Conservation (phyloP, 2,113 vertebrate species). For the Prolemur simus region DNA sequence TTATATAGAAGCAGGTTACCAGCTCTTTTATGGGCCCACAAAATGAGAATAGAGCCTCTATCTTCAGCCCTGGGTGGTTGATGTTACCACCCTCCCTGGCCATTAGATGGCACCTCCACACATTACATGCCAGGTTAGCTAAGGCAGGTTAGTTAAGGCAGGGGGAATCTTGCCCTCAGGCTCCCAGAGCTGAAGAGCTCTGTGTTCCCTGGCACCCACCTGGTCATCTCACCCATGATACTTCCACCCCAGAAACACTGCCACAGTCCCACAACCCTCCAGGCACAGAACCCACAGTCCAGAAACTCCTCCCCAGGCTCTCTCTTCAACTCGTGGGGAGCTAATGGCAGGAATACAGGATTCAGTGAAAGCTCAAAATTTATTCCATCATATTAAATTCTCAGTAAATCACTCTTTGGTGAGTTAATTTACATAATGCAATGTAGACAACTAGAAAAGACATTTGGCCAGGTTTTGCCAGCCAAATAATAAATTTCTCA, state of each 20-base stretch:
- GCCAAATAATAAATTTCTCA: neutral
- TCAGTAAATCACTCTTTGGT: neutral
- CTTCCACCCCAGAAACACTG: neutral
- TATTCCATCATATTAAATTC: neutral
- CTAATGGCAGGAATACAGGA: neutral
- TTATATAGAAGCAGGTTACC: neutral
- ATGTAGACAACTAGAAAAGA: neutral
- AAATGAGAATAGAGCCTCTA: neutral
- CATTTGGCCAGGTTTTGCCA: neutral
- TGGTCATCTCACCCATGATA: neutral
- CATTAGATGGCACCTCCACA: neutral
- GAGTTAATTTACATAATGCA: neutral
- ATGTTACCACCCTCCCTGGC: neutral
- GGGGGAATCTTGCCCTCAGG: neutral
- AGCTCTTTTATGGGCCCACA: neutral
- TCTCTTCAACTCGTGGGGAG: neutral
- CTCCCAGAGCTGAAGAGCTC: neutral
- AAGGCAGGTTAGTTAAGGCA: neutral
- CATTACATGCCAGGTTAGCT: neutral
- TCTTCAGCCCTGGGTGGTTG: neutral
- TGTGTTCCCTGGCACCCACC: neutral
- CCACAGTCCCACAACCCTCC: neutral
- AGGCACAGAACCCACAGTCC: neutral
- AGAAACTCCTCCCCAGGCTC: neutral
- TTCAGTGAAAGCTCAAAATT: neutral